Percentiles rank a stretch among this genome's conserved stretches.
These are phyloP conservation scores for Brevimyrus niger DNA, from an alignment of 2,113 vertebrate genomes.

Conservation along the genomic window DNA sequence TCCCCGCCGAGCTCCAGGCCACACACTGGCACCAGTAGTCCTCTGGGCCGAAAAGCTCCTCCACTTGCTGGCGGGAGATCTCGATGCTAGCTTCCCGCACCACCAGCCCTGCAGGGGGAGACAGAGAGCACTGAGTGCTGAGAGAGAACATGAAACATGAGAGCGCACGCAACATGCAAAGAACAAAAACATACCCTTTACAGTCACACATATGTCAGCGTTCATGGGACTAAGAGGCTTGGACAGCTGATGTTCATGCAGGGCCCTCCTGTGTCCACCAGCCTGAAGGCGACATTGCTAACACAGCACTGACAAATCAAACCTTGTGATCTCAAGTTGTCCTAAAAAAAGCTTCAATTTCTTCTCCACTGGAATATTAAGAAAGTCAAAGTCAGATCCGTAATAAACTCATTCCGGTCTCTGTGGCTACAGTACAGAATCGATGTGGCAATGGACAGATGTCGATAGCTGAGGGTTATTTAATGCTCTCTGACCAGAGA, in stretches of 20 bases:
- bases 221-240: not conserved
- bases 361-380: not conserved
- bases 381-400: not conserved
- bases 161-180: not conserved
- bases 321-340: not conserved
- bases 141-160: not conserved
- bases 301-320: not conserved
- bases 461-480: not conserved
- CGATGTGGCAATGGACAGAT: not conserved
- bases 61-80: slow-evolving; percentile 12
- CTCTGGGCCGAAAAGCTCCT: slow-evolving; percentile 1
- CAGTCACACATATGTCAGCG: not conserved
- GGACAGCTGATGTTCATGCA: not conserved
- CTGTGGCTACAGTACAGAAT: not conserved
- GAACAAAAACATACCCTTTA: not conserved
- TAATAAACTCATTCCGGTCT: not conserved
- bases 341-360: not conserved
- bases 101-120: not conserved
- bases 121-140: not conserved
- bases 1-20: slow-evolving; percentile 9
- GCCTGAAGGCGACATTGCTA: not conserved
- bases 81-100: slow-evolving; percentile 13
- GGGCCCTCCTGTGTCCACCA: not conserved
- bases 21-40: slow-evolving; percentile 16
- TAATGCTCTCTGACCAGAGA: not conserved